Evolutionary conservation across 2,888 invertebrate genomes (phyloP).

Genomic region (Dione vanillae): DNA sequence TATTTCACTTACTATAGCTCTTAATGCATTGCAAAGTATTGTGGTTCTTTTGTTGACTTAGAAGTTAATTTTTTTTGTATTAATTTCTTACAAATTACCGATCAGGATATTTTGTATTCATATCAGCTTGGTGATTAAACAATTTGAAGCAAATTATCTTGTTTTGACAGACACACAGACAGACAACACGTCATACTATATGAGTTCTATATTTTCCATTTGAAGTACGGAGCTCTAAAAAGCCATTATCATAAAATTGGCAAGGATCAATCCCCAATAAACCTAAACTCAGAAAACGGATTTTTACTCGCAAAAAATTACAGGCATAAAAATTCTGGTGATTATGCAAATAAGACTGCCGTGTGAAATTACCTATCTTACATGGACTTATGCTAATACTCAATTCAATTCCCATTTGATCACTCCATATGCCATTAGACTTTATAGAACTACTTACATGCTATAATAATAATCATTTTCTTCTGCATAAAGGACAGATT

Average conservation of each 20-base stretch:
- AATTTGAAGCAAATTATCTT: too few relatives aligned
- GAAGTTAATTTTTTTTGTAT: too few relatives aligned
- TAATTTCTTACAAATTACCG: too few relatives aligned
- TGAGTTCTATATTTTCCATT: too few relatives aligned
- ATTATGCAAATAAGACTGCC: conserved; percentile 39
- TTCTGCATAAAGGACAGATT: neutral
- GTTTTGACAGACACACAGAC: too few relatives aligned
- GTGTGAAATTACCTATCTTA: conserved; percentile 32
- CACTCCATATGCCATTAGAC: conserved; percentile 28
- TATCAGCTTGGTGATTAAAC: too few relatives aligned
- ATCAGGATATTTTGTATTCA: too few relatives aligned
- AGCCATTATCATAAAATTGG: conserved; percentile 27
- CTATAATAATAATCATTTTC: conserved; percentile 12
- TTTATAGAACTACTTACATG: conserved; percentile 23
- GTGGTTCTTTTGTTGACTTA: too few relatives aligned
- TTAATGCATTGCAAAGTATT: too few relatives aligned
- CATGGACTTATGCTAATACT: conserved; percentile 37
- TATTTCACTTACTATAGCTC: too few relatives aligned
- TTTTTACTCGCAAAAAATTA: conserved; percentile 23
- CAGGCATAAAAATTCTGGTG: conserved; percentile 31
- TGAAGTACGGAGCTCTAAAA: neutral
- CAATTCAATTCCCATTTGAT: conserved; percentile 34
- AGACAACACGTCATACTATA: too few relatives aligned
- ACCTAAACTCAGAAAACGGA: conserved; percentile 27
- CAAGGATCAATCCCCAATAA: conserved; percentile 10